Evolutionary conservation across 2,888 invertebrate species (phyloP), one percentile per base, ranked within the genome.

Genomic region (Drosophila mettleri): DNA sequence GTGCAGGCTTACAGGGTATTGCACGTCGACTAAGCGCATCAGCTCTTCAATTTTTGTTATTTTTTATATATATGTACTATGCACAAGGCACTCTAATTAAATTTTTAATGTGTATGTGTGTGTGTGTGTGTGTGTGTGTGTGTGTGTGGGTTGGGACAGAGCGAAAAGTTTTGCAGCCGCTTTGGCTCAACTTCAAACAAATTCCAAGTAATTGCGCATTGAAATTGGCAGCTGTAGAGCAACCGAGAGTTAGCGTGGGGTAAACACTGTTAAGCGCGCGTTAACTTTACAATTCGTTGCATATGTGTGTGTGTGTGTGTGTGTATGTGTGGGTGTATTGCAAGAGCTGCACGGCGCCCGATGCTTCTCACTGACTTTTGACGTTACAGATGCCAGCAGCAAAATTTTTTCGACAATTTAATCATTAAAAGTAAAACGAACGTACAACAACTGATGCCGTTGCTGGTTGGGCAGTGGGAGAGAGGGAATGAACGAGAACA

Each of bases 171-270:
- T 77, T 65, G 63, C 78, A 52, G 61, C 41, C 41, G 49, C 48
- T 49, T 62, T 60, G 62, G 38, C 51, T 67, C 59, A 78, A 76
- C 86, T 78, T 78, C 79, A 85, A 87, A 76, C 79, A 83, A 85
- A 85, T 82, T 83, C 59, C 86, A 85, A 87, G 88, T 85, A 87
- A 87, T 85, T 87, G 88, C 82, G 71, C 86, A 73, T 81, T 69
- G 66, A 78, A 86, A 80, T 80, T 78, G 79, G 29, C 41, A 48
- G 52, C 51, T 62, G 29, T n/a, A 7, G 20, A 16, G 4, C 9
- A 16, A 3, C 9, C 3, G 10, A 18, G 38, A 4, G n/a, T 38
- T n/a, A 27, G 9, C 10, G 29, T 2, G 29, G 12, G 24, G 9
- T 33, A 43, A 18, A 24, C 1, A 48, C 67, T 57, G 68, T 75